Percentiles rank a stretch among this genome's conserved stretches.
phyloP scores from a whole-genome alignment of 2,113 vertebrate species.

The Trematocara unimaculatum region DNA sequence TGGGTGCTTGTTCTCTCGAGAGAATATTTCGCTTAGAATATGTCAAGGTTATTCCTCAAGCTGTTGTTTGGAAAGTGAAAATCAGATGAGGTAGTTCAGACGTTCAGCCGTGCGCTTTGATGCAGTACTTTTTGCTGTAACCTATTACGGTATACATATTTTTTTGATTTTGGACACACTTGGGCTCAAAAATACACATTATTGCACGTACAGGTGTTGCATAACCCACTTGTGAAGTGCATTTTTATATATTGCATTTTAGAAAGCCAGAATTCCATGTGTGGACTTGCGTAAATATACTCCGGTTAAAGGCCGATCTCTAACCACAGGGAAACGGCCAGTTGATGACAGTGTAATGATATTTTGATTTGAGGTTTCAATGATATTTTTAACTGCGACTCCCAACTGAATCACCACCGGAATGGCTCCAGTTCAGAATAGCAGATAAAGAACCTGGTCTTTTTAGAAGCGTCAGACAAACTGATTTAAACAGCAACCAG shows the following conservation, averaged over 20 bases:
- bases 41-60: slow-evolving; percentile 36
- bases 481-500: neutral
- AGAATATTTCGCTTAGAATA: slow-evolving; percentile 29
- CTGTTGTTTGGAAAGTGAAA: slow-evolving; percentile 19
- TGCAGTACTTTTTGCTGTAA: neutral
- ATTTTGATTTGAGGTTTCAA: neutral
- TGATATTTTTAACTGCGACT: neutral
- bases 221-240: neutral
- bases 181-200: neutral
- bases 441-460: neutral
- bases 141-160: neutral
- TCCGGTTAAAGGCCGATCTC: neutral
- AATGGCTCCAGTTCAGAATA: neutral
- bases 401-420: neutral
- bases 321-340: neutral
- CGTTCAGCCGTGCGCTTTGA: neutral
- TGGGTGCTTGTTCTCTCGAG: slow-evolving; percentile 42
- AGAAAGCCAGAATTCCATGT: neutral
- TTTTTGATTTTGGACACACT: neutral
- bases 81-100: neutral
- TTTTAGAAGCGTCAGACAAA: neutral
- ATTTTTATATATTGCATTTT: neutral
- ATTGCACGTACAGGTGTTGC: neutral
- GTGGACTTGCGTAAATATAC: neutral
- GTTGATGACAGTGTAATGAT: neutral